phyloP scores from a whole-genome alignment of 2,113 vertebrate genomes.

The Eleginops maclovinus region DNA sequence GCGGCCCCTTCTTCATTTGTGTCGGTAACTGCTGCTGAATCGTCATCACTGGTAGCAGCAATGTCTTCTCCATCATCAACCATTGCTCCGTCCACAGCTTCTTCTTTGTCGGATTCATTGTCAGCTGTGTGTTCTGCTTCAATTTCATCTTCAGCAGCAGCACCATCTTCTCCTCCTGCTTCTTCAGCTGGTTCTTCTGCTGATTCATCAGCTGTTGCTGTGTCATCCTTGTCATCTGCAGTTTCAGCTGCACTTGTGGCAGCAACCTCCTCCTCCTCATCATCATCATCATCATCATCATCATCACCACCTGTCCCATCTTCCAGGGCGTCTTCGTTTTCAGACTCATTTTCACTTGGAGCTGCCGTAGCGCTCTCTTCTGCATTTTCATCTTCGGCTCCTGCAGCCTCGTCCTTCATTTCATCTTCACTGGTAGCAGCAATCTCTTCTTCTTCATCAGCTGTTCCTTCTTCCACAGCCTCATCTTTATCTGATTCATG shows the following conservation, averaged over 20 bases:
- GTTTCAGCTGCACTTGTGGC: conserved; percentile 12
- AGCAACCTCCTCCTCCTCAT: conserved; percentile 14
- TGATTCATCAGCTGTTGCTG: background rate
- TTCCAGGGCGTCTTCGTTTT: background rate
- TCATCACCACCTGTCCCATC: no score
- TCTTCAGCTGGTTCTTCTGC: background rate
- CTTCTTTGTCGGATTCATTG: conserved; percentile 18
- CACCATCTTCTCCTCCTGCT: conserved; percentile 13
- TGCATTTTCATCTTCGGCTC: background rate
- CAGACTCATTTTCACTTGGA: conserved; percentile 7
- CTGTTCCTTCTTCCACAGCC: conserved; percentile 2
- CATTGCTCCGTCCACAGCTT: background rate
- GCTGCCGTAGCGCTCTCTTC: background rate
- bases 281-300: no score
- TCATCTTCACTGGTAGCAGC: conserved; percentile 7
- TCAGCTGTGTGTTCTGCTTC: background rate
- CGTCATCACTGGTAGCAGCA: background rate
- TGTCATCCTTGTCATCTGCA: background rate
- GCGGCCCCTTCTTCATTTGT: conserved; percentile 1
- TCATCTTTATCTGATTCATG: conserved; percentile 4
- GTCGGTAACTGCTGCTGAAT: background rate
- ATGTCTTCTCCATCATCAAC: conserved; percentile 24
- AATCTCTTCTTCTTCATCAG: conserved; percentile 16
- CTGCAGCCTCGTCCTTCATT: background rate
- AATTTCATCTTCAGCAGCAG: background rate